Evolutionary conservation across 2,797 vertebrate genomes (phyloP), one percentile per base, ranked within the genome.

Genomic region (Arrhamphus sclerolepis): DNA sequence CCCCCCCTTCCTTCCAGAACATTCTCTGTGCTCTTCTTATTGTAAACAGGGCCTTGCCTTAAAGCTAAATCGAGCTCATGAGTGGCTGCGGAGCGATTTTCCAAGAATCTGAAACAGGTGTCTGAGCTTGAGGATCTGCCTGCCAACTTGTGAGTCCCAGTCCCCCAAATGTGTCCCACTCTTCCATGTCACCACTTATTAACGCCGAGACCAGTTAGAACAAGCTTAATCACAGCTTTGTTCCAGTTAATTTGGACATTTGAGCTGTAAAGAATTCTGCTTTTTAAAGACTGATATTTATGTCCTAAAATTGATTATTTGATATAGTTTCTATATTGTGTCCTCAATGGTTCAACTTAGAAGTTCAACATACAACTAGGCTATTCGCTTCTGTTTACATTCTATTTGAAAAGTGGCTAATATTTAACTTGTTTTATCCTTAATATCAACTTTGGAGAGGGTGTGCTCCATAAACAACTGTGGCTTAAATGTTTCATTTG

Each of bases 81-180:
- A 61, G 67, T 41, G 70, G 48, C 70, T 26, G 66, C 60, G 71
- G 80, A 86, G 67, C 50, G 76, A 79, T 79, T 82, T 86, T 89
- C 60, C 63, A 80, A 85, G 89, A 87, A 91, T 92, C 76, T 85
- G 56, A 81, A 85, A 91, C 92, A 93, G 91, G 90, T 91, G 91
- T 74, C 56, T 51, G 31, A 75, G 84, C 79, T 80, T 62, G 59
- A 83, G 64, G 70, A 67, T 62, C 75, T 58, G 67, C 65, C 74
- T 68, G 66, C 68, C 81, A 83, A 75, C 59, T 29, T 69, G 67
- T 65, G 64, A 69, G 78, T 83, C 75, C 69, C 78, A 67, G 68
- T 56, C 51, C 22, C 21, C 57, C 16, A 66, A 85, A 69, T 60
- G 54, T 75, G 78, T 42, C 64, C 31, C 16, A 48, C 64, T 47